Conservation (phyloP, 2,888 invertebrate species). For the Zhuqinia jingwanae region DNA sequence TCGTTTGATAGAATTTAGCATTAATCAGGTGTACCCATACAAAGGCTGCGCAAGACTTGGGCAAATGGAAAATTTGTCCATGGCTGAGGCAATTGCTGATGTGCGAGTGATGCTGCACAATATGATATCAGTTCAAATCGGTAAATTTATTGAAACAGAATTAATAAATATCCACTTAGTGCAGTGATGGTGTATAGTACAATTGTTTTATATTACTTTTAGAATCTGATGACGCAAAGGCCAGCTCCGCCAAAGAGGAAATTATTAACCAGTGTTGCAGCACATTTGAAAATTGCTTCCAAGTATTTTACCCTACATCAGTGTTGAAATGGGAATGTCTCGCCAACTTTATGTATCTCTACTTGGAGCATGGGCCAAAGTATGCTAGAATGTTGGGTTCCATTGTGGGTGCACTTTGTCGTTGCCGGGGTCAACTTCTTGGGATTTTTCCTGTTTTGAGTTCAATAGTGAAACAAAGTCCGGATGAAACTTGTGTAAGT, state of each 20-base stretch:
- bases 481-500: slow-evolving; percentile 78
- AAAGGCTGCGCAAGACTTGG: slow-evolving; percentile 78
- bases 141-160: slow-evolving; percentile 59
- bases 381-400: slow-evolving; percentile 78
- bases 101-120: slow-evolving; percentile 78
- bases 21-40: slow-evolving; percentile 78
- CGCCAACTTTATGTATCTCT: slow-evolving; percentile 78
- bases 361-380: slow-evolving; percentile 75
- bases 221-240: slow-evolving; percentile 55
- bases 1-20: slow-evolving; percentile 78
- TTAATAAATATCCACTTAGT: background rate
- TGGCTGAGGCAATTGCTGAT: slow-evolving; percentile 79
- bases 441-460: slow-evolving; percentile 78
- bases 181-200: background rate
- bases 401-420: slow-evolving; percentile 77
- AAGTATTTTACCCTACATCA: slow-evolving; percentile 97
- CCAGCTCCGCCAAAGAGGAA: slow-evolving; percentile 80
- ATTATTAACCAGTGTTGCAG: slow-evolving; percentile 94
- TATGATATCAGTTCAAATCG: slow-evolving; percentile 75
- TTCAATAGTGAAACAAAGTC: slow-evolving; percentile 76
- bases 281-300: slow-evolving; percentile 95
- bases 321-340: slow-evolving; percentile 95
- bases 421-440: slow-evolving; percentile 77
- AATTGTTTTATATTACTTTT: background rate
- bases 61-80: slow-evolving; percentile 78